A percentile compares a stretch with the other conserved stretches of the same genome.
Evolutionary conservation across 2,113 vertebrate species (phyloP).

Genomic region (Ptilonorhynchus violaceus): DNA sequence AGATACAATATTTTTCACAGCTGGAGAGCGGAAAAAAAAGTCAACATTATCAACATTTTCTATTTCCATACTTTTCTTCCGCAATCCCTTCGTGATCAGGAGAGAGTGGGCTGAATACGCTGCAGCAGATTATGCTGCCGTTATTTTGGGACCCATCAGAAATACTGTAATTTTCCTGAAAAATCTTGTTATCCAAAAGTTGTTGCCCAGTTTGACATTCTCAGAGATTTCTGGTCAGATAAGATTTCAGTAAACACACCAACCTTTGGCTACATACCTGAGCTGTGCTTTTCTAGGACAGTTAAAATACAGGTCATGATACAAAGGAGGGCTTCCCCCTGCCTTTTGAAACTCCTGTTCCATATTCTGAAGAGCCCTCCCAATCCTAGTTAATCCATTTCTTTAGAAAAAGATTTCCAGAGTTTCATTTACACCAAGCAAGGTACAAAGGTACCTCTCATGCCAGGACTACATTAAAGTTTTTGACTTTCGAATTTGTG

Average conservation of each 20-base stretch:
- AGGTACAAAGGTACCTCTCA: not conserved
- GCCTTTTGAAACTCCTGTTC: not conserved
- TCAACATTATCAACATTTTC: not conserved
- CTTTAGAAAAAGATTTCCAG: not conserved
- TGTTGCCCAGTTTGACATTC: slow-evolving; percentile 17
- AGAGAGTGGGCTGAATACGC: slow-evolving; percentile 26
- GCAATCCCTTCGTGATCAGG: not conserved
- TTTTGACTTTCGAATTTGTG: not conserved
- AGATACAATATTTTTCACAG: slow-evolving; percentile 19
- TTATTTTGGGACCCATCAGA: slow-evolving; percentile 51
- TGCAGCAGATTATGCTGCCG: not conserved
- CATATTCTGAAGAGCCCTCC: not conserved
- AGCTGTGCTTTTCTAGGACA: not conserved
- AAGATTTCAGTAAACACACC: slow-evolving; percentile 3
- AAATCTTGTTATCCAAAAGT: slow-evolving; percentile 7
- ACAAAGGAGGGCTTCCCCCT: not conserved
- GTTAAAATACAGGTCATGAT: not conserved
- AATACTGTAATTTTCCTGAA: slow-evolving; percentile 28
- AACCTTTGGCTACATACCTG: not conserved
- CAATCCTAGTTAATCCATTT: not conserved
- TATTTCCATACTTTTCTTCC: slow-evolving; percentile 15
- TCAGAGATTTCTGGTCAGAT: slow-evolving; percentile 8
- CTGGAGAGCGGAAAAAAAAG: not conserved
- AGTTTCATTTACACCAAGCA: not conserved
- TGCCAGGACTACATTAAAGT: not conserved